A percentile compares a stretch with the other conserved stretches of the same genome.
Evolutionary conservation across 2,888 invertebrate genomes (phyloP).

Genomic region (Zonitis immaculata): DNA sequence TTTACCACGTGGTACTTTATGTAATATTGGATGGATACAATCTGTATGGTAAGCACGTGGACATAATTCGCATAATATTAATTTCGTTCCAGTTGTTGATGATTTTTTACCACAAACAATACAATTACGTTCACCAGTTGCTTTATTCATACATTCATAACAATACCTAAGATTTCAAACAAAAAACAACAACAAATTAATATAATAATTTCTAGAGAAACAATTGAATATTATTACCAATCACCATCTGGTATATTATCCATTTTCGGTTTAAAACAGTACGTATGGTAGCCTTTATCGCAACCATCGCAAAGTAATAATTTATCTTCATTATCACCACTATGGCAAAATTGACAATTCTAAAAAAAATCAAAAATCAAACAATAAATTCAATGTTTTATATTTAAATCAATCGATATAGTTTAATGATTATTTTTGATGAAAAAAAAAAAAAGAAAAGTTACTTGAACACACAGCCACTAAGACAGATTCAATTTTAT

Average conservation of each 20-base stretch:
- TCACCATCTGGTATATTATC: slow-evolving; percentile 96
- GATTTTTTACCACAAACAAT: slow-evolving; percentile 82
- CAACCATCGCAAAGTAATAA: slow-evolving; percentile 94
- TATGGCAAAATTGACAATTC: slow-evolving; percentile 97
- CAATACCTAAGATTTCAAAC: slow-evolving; percentile 69
- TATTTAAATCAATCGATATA: too few relatives aligned
- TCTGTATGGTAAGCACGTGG: slow-evolving; percentile 89
- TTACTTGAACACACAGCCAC: slow-evolving; percentile 16
- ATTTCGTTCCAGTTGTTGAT: slow-evolving; percentile 51
- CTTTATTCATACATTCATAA: slow-evolving; percentile 91
- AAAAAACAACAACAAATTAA: background rate
- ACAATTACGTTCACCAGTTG: slow-evolving; percentile 88
- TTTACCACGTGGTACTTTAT: slow-evolving; percentile 59
- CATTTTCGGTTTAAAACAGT: slow-evolving; percentile 97
- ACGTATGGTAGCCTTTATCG: slow-evolving; percentile 97
- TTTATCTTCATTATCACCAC: slow-evolving; percentile 94
- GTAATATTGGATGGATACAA: slow-evolving; percentile 83
- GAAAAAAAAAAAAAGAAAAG: background rate
- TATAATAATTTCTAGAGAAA: too few relatives aligned
- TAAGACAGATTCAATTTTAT: slow-evolving; percentile 11
- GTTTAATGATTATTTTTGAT: too few relatives aligned
- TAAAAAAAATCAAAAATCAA: slow-evolving; percentile 52
- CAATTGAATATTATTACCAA: slow-evolving; percentile 66
- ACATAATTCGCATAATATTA: slow-evolving; percentile 86
- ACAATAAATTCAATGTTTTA: background rate